These are phyloP conservation scores for Abramis brama DNA, from an alignment of 2,113 vertebrate species.

Conservation along the genomic window DNA sequence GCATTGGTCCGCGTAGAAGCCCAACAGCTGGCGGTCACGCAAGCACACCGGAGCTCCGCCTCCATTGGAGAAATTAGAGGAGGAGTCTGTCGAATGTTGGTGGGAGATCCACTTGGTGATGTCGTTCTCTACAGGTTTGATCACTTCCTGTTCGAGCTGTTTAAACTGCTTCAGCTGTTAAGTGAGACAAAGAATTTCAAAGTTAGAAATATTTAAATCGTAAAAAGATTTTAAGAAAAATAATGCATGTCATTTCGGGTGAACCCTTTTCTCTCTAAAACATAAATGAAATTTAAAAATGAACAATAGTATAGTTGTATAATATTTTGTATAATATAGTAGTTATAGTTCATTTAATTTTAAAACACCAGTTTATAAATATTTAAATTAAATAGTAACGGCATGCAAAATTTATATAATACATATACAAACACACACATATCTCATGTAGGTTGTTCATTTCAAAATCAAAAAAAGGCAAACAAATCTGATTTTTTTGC, in stretches of 20 bases:
- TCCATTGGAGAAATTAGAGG: constrained; percentile 59
- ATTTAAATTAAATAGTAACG: too few relatives aligned
- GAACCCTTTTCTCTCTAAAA: not conserved
- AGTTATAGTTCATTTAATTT: too few relatives aligned
- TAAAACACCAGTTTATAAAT: too few relatives aligned
- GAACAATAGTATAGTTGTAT: not conserved
- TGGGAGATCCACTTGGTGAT: constrained; percentile 89
- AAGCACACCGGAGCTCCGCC: constrained; percentile 65
- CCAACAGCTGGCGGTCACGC: constrained; percentile 85
- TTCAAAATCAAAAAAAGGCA: not conserved
- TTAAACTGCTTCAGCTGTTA: constrained; percentile 93
- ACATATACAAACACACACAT: too few relatives aligned
- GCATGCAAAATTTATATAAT: too few relatives aligned
- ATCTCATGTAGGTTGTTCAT: not conserved
- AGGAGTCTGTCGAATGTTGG: constrained; percentile 65
- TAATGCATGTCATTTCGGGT: not conserved
- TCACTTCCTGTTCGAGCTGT: constrained; percentile 92
- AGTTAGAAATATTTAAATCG: not conserved
- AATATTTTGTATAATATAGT: too few relatives aligned
- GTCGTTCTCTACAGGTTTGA: constrained; percentile 92
- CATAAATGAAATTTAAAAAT: not conserved
- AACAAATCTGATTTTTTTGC: not conserved
- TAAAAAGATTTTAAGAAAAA: not conserved
- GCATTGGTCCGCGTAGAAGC: constrained; percentile 92
- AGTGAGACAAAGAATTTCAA: not conserved